Conservation (phyloP, 2,888 invertebrate species). For the Heteromurus nitidus region DNA sequence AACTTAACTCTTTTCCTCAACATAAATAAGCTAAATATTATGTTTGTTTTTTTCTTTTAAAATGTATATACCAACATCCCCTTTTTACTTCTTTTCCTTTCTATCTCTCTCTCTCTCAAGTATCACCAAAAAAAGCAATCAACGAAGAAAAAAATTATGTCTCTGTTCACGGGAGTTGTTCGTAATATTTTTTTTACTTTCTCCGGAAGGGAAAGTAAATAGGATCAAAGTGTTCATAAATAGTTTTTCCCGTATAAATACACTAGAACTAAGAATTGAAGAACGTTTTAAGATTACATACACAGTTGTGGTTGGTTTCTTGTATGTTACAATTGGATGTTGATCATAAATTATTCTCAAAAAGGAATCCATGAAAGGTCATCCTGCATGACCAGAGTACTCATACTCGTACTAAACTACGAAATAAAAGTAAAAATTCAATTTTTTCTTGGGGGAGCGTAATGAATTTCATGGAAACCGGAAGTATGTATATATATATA, state of each 20-base stretch:
- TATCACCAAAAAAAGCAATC: slow-evolving; percentile 21
- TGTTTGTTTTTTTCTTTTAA: not conserved
- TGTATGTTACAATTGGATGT: not conserved
- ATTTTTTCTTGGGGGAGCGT: not conserved
- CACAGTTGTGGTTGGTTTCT: not conserved
- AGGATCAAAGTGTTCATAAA: not conserved
- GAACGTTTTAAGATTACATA: not conserved
- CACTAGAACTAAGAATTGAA: not conserved
- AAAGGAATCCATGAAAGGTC: not conserved
- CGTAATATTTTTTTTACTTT: not conserved
- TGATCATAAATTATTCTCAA: not conserved
- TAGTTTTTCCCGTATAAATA: not conserved
- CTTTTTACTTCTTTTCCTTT: too few species aligned
- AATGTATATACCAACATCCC: slow-evolving; percentile 14
- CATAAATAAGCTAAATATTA: slow-evolving; percentile 3
- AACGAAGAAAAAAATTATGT: not conserved
- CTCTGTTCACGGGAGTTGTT: not conserved
- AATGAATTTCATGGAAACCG: too few species aligned
- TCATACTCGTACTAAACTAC: not conserved
- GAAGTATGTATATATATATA: too few species aligned
- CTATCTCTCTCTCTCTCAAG: not conserved
- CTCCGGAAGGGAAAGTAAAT: not conserved
- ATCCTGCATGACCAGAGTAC: not conserved
- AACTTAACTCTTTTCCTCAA: not conserved
- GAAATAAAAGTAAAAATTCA: too few species aligned